Percentiles rank a stretch among this genome's conserved stretches.
Conservation (phyloP, 2,888 invertebrate species). For the Laothoe populi region DNA sequence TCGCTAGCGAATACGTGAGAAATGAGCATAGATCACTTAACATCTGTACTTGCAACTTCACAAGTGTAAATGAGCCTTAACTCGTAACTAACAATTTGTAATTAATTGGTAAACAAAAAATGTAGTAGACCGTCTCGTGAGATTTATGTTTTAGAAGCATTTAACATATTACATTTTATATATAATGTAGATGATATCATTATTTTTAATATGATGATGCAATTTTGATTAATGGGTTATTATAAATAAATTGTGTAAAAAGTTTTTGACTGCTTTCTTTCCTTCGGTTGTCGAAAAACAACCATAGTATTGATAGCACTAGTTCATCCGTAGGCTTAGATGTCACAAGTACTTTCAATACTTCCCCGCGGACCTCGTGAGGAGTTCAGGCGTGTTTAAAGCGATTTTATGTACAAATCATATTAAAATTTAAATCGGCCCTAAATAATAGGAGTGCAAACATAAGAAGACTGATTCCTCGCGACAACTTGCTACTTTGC, state of each 20-base stretch:
- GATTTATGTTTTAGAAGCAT: slow-evolving; percentile 82
- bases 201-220: slow-evolving; percentile 81
- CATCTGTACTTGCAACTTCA: neutral
- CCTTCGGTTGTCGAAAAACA: no score
- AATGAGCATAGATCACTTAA: neutral
- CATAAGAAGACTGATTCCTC: no score
- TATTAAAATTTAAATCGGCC: no score
- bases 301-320: no score
- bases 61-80: slow-evolving; percentile 33
- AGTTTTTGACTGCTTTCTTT: slow-evolving; percentile 48
- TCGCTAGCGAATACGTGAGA: no score
- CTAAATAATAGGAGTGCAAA: no score
- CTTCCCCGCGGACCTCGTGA: no score
- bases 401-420: no score
- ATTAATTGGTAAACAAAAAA: slow-evolving; percentile 64
- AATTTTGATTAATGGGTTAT: slow-evolving; percentile 78
- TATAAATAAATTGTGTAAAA: slow-evolving; percentile 76
- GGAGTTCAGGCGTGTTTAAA: no score
- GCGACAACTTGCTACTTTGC: no score
- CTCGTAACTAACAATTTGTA: slow-evolving; percentile 66
- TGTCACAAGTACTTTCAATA: no score
- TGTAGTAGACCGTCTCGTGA: slow-evolving; percentile 71
- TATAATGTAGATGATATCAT: slow-evolving; percentile 77
- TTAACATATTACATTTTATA: slow-evolving; percentile 74
- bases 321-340: no score